Percentiles rank a stretch among this genome's conserved stretches.
Conservation (phyloP, 2,888 invertebrate genomes). For the Mesochorus sp. region DNA sequence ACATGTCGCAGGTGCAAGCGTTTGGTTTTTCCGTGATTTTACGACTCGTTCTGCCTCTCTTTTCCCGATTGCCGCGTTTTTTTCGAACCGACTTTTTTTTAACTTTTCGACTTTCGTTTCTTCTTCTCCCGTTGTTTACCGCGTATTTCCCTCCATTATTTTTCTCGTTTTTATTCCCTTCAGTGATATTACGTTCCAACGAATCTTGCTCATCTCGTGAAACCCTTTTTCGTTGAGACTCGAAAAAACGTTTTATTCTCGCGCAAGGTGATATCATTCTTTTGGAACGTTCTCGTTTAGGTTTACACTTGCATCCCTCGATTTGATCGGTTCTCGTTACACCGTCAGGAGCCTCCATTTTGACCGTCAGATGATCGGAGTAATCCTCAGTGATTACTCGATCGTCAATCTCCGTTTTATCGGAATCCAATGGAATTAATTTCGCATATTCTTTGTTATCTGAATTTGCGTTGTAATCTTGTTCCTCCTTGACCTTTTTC, state of each 20-base stretch:
- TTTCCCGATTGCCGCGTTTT: constrained; percentile 19
- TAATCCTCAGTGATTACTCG: background rate
- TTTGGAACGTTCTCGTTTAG: background rate
- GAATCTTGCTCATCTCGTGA: background rate
- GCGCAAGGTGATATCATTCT: constrained; percentile 50
- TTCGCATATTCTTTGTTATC: constrained; percentile 8
- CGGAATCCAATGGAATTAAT: constrained; percentile 20
- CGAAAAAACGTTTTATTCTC: constrained; percentile 55
- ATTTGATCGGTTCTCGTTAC: background rate
- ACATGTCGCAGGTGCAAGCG: constrained; percentile 58
- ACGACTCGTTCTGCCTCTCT: background rate
- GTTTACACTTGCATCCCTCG: background rate
- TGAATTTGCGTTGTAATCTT: background rate
- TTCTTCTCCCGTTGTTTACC: background rate
- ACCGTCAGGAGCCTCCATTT: background rate
- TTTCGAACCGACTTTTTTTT: background rate
- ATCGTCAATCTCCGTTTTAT: constrained; percentile 9
- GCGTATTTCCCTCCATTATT: background rate
- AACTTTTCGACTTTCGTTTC: background rate
- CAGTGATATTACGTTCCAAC: too few relatives aligned
- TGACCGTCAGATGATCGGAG: background rate
- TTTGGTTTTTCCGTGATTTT: constrained; percentile 9
- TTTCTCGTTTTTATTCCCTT: background rate
- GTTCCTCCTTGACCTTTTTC: background rate
- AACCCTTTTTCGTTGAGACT: constrained; percentile 29